Base-by-base conservation (phyloP, 1,140 invertebrate species). In the Aphelinus atriplicis region DNA sequence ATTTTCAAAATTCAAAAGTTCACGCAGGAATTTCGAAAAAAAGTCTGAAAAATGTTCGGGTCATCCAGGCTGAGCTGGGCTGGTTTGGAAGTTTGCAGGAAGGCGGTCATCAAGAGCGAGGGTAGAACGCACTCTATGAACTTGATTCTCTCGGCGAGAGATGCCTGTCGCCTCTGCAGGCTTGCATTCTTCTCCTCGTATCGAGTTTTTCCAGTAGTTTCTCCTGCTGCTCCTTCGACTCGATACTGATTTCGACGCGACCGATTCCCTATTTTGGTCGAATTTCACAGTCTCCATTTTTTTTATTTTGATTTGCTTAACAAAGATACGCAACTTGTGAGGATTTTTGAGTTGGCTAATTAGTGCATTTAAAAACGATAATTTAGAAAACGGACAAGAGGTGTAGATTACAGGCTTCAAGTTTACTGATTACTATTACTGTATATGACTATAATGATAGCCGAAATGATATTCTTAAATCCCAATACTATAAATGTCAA, bases 101-200 rank as follows among this genome's bases (percentile, higher is more conserved):
- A 26, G 26, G 26, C 26, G 26, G 26, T 26, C 26, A 85, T 80
- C 50, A 84, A 61, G 43, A 85, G 71, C 3, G 81, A 81, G 2
- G 82, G 81, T 50, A 85, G 74, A 0, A 80, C 79, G 47, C 79
- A 82, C 47, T 84, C 84, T 79, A 84, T 84, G 47, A 82, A 80
- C 62, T 71, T 75, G 1, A 85, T 80, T 61, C 80, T 78, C 53
- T 84, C 81, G 2, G 66, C 73, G 43, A 84, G 56, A 45, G 71
- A 81, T 1, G 78, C 81, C 46, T 81, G 80, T 7, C 76, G 80
- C 57, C 58, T 78, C 60, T 83, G 79, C 56, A 84, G 77, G 1
- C 79, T 82, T 0, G 80, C 84, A 61, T 79, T 84, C 56, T 79
- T 78, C 47, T 78, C 80, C 50, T 85, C 81, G 51, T 83, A 84